phyloP scores from a whole-genome alignment of 2,888 invertebrate genomes.

The Globia sparganii region DNA sequence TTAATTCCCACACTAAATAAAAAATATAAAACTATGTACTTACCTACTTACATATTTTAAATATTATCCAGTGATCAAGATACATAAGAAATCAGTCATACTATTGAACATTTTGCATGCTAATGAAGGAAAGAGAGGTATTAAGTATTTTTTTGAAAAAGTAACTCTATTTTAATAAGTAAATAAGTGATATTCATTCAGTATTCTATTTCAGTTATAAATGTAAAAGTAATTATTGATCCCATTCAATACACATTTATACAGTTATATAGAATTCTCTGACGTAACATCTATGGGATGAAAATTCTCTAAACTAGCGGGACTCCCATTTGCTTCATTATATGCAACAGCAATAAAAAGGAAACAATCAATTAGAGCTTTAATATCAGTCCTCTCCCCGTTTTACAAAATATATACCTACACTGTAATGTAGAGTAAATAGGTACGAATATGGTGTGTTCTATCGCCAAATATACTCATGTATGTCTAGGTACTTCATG shows the following conservation, averaged over 20 bases:
- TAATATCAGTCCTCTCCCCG: constrained; percentile 13
- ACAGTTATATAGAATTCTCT: neutral
- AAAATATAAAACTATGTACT: neutral
- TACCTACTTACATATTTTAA: neutral
- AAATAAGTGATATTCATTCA: neutral
- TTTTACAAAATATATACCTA: constrained; percentile 19
- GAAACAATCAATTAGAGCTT: constrained; percentile 45
- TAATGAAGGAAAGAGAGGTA: neutral
- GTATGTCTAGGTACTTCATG: constrained; percentile 3
- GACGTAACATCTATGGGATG: neutral
- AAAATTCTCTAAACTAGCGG: neutral
- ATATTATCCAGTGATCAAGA: neutral
- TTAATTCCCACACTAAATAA: neutral
- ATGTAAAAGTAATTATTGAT: neutral
- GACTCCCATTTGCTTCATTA: constrained; percentile 1
- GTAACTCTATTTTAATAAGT: neutral
- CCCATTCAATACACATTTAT: neutral
- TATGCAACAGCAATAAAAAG: constrained; percentile 32
- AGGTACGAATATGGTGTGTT: constrained; percentile 7
- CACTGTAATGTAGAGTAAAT: neutral
- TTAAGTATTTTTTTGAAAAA: neutral
- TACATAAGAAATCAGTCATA: constrained; percentile 12
- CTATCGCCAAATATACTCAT: constrained; percentile 10
- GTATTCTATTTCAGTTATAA: neutral
- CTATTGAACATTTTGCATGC: constrained; percentile 34